phyloP scores from a whole-genome alignment of 1,140 invertebrate genomes.

The Philotrypesis tridentata region DNA sequence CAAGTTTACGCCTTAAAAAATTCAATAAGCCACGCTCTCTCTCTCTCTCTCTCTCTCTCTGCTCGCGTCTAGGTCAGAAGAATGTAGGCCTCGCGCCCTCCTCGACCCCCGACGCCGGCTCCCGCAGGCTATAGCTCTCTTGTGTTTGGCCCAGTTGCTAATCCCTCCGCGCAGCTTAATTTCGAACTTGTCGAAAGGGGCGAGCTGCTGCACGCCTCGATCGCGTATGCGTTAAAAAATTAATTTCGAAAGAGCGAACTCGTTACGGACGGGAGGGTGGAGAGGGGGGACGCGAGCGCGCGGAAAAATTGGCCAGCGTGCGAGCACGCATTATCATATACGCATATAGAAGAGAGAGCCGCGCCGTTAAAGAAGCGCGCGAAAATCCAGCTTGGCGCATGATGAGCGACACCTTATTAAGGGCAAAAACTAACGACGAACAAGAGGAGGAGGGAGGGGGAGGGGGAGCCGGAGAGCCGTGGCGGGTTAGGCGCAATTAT shows the following conservation, averaged over 20 bases:
- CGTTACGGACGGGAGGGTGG: neutral
- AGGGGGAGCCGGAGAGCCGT: neutral
- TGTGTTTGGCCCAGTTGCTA: neutral
- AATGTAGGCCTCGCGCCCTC: neutral
- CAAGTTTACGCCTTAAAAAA: neutral
- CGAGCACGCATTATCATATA: neutral
- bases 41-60: neutral
- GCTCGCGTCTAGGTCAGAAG: neutral
- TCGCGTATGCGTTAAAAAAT: neutral
- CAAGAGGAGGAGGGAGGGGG: neutral
- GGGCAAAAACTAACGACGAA: slow-evolving; percentile 30
- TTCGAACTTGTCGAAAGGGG: too few species aligned
- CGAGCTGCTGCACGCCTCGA: neutral
- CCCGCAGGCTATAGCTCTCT: too few species aligned
- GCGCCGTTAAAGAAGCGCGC: neutral
- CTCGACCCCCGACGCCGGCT: too few species aligned
- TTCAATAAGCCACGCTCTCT: neutral
- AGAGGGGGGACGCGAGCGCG: too few species aligned
- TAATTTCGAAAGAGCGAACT: neutral
- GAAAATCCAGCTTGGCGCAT: neutral
- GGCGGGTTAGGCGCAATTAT: slow-evolving; percentile 41
- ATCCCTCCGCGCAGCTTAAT: too few species aligned
- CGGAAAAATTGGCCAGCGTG: slow-evolving; percentile 3
- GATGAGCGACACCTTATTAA: slow-evolving; percentile 44
- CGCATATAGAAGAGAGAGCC: neutral